Conservation (phyloP, 37 sponge, comb jelly and placozoan species). For the Tethya wilhelma region DNA sequence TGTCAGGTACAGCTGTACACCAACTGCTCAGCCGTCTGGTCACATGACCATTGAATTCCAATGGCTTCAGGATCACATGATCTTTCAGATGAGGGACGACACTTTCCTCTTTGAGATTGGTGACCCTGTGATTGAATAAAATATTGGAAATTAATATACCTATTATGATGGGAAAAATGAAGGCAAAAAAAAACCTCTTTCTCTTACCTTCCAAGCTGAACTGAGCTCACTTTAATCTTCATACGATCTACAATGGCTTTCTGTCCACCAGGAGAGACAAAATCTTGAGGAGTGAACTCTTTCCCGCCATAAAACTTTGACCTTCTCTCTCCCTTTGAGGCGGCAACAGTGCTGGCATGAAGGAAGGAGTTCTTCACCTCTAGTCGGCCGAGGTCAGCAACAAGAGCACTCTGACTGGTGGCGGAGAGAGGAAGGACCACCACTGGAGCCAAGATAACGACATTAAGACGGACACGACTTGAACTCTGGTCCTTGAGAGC, state of each 20-base stretch:
- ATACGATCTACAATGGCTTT: constrained; percentile 52
- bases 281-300: neutral
- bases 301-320: neutral
- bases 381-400: constrained; percentile 52
- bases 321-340: neutral
- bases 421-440: constrained; percentile 41
- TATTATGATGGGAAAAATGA: neutral
- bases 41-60: constrained; percentile 40
- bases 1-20: constrained; percentile 36
- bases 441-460: constrained; percentile 38
- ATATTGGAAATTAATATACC: too few species aligned
- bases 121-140: too few species aligned
- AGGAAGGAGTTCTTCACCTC: constrained; percentile 42
- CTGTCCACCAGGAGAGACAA: constrained; percentile 5
- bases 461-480: constrained; percentile 33
- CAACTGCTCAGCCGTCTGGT: constrained; percentile 43
- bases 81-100: neutral
- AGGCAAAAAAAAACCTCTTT: too few species aligned
- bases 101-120: neutral
- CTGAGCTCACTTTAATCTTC: constrained; percentile 22
- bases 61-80: constrained; percentile 44
- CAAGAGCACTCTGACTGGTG: constrained; percentile 13
- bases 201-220: constrained; percentile 40
- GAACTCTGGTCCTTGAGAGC: constrained; percentile 43
- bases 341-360: neutral